A percentile compares a stretch with the other conserved stretches of the same genome.
These are phyloP conservation scores for Ruditapes philippinarum DNA, from an alignment of 1,140 invertebrate genomes.

Conservation along the genomic window DNA sequence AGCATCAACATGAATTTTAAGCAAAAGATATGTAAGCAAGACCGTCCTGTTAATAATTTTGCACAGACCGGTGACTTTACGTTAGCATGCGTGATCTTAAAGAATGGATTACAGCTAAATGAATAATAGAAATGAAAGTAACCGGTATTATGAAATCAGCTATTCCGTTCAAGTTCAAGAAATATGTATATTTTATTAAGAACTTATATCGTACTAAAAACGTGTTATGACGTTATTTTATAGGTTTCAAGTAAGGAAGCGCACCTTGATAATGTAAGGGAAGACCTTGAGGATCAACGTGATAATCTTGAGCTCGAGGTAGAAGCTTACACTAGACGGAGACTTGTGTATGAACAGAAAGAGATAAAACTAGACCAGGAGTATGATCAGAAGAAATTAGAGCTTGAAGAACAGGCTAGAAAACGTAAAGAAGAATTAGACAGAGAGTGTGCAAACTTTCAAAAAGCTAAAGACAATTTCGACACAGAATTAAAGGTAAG, in stretches of 20 bases:
- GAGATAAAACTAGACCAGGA: slow-evolving; percentile 76
- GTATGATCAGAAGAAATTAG: slow-evolving; percentile 72
- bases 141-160: too few species aligned
- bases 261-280: slow-evolving; percentile 66
- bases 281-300: slow-evolving; percentile 78
- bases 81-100: too few species aligned
- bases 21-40: too few species aligned
- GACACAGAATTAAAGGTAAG: slow-evolving; percentile 78
- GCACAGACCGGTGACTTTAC: too few species aligned
- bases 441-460: slow-evolving; percentile 70
- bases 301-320: slow-evolving; percentile 73
- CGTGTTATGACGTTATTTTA: not conserved
- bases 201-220: too few species aligned
- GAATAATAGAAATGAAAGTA: too few species aligned
- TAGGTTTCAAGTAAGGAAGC: slow-evolving; percentile 67
- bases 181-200: too few species aligned
- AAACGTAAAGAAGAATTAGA: slow-evolving; percentile 69
- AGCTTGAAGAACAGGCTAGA: slow-evolving; percentile 68
- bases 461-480: slow-evolving; percentile 77
- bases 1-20: too few species aligned
- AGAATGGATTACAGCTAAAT: too few species aligned
- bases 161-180: too few species aligned
- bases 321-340: slow-evolving; percentile 70
- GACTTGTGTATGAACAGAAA: slow-evolving; percentile 74
- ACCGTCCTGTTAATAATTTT: too few species aligned